Base-by-base conservation (phyloP, 2,113 vertebrate species). In the Chitala chitala region DNA sequence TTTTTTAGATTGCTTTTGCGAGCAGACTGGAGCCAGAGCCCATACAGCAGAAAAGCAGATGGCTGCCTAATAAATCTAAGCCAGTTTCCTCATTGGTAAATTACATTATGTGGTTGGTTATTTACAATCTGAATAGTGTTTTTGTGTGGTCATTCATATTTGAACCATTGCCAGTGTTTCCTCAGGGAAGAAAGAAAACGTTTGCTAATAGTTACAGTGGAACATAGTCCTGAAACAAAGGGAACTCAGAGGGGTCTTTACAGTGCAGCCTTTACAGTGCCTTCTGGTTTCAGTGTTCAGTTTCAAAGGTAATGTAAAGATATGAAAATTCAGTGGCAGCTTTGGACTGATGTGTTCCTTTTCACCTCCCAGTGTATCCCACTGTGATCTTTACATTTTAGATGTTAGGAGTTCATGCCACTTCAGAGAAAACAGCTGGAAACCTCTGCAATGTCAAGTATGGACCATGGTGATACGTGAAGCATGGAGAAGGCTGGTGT, bases 81-180 rank as follows among this genome's bases (percentile, higher is more conserved):
- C 73, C 40, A 66, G 36, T 58, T 69, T 56, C 53, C 40, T n/a
- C 31, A 29, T 75, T 58, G 46, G 64, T 46, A 46, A 69, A 75
- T 75, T 68, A 22, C 38, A 56, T 75, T 69, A 69, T 38, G 36
- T 40, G 54, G 24, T 55, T 59, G 36, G 64, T 33, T 46, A 20
- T 54, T 75, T 56, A 69, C 33, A 69, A 75, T 15, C 24, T 46
- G 73, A 69, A 75, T 75, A 26, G 61, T 36, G 36, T 56, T 33
- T 75, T 69, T 75, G 73, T 75, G 73, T 20, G 42, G 17, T 46
- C n/a, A 26, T 72, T 29, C n/a, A 10, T 68, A n/a, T 69, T 55
- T 74, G 61, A 68, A 74, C 40, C 50, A 29, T 22, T 17, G 22
- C 73, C 51, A 46, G 51, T 15, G 51, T 68, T 68, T 75, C 70